These are phyloP conservation scores for Halcyon smyrnensis DNA, from an alignment of 2,797 vertebrate genomes.

Conservation along the genomic window DNA sequence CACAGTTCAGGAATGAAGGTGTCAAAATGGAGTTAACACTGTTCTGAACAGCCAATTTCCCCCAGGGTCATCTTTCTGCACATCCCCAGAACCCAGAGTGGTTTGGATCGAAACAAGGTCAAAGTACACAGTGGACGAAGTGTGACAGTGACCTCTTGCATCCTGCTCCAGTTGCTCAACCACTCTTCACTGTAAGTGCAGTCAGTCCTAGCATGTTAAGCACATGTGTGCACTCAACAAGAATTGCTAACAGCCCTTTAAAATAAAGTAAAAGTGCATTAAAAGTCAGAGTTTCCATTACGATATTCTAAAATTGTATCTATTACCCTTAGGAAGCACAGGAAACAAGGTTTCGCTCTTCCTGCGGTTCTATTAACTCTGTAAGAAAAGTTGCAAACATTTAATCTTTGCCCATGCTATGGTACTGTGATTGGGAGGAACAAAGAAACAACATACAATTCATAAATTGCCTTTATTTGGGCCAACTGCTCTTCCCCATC, in stretches of 20 bases:
- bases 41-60: background rate
- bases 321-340: background rate
- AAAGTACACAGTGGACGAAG: background rate
- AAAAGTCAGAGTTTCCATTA: background rate
- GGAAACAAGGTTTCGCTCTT: background rate
- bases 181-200: background rate
- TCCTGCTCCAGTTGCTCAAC: background rate
- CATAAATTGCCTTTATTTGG: background rate
- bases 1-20: background rate
- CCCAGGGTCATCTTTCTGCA: background rate
- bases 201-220: background rate
- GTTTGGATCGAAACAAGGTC: background rate
- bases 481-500: background rate
- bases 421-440: background rate
- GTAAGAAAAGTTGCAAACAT: background rate
- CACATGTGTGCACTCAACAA: background rate
- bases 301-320: background rate
- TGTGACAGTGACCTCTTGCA: background rate
- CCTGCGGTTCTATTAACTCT: background rate
- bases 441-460: background rate
- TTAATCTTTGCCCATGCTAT: background rate
- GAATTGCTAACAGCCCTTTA: background rate
- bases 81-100: background rate
- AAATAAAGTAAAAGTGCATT: background rate
- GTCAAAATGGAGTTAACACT: background rate